These are phyloP conservation scores for Clarias macrocephalus DNA, from an alignment of 2,113 vertebrate genomes.

Conservation along the genomic window DNA sequence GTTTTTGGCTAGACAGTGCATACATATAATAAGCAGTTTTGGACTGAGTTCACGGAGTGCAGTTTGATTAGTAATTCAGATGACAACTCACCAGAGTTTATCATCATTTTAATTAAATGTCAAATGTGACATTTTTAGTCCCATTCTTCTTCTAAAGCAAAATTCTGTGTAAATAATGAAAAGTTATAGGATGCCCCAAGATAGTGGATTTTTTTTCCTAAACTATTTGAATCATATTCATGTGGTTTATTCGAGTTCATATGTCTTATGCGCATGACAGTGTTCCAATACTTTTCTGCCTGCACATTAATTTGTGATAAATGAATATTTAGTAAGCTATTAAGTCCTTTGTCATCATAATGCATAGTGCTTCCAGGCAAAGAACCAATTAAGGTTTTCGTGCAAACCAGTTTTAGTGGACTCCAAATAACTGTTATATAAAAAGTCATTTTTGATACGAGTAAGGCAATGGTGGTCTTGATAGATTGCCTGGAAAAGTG, in stretches of 20 bases:
- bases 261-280: not conserved
- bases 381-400: not conserved
- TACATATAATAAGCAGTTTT: not conserved
- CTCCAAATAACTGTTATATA: not conserved
- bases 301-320: not conserved
- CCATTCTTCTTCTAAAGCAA: not conserved
- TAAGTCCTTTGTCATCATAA: not conserved
- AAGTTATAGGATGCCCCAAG: not conserved
- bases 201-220: not conserved
- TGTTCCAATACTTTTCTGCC: conserved; percentile 4
- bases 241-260: not conserved
- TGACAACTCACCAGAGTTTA: not conserved
- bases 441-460: not conserved
- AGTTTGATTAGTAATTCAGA: not conserved
- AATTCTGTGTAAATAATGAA: not conserved
- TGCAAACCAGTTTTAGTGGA: not conserved
- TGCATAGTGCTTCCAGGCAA: not conserved
- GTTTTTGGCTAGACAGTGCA: not conserved
- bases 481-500: not conserved
- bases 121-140: not conserved
- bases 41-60: not conserved
- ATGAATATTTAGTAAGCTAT: conserved; percentile 10
- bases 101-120: not conserved
- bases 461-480: not conserved
- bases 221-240: not conserved